These are phyloP conservation scores for Ethmia dodecea DNA, from an alignment of 2,888 invertebrate species.

Conservation along the genomic window DNA sequence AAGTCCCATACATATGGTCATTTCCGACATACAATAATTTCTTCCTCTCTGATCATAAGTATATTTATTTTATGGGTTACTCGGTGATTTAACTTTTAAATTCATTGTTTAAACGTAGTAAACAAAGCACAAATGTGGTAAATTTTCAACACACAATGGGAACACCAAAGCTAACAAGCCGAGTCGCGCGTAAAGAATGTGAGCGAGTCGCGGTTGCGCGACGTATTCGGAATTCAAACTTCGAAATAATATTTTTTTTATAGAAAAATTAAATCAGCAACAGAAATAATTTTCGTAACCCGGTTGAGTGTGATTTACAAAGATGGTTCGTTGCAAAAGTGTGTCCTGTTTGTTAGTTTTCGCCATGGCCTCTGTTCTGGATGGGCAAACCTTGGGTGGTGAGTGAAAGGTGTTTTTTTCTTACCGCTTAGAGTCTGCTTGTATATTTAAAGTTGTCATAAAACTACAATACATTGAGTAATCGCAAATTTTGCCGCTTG, in stretches of 20 bases:
- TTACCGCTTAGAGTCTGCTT: too few species aligned
- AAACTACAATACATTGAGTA: too few species aligned
- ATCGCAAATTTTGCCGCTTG: too few species aligned
- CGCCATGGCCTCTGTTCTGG: constrained; percentile 39
- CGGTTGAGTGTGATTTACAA: constrained; percentile 14
- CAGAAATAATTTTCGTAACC: background rate
- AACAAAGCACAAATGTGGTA: background rate
- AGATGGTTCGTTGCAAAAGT: constrained; percentile 39
- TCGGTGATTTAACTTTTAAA: background rate
- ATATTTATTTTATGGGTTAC: background rate
- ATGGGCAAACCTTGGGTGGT: constrained; percentile 65
- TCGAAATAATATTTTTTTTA: constrained; percentile 12
- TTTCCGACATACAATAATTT: background rate
- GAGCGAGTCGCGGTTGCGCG: constrained; percentile 20
- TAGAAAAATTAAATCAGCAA: constrained; percentile 1
- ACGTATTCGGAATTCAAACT: constrained; percentile 34
- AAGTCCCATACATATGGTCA: too few species aligned
- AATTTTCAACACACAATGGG: background rate
- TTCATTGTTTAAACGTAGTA: background rate
- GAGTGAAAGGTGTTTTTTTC: constrained; percentile 60
- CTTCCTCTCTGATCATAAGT: background rate
- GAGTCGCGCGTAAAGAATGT: too few species aligned
- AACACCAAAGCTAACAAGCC: too few species aligned
- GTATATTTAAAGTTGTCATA: too few species aligned
- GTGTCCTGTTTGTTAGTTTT: constrained; percentile 37